Base-by-base conservation (phyloP, 2,888 invertebrate species). In the Cerastoderma edule region DNA sequence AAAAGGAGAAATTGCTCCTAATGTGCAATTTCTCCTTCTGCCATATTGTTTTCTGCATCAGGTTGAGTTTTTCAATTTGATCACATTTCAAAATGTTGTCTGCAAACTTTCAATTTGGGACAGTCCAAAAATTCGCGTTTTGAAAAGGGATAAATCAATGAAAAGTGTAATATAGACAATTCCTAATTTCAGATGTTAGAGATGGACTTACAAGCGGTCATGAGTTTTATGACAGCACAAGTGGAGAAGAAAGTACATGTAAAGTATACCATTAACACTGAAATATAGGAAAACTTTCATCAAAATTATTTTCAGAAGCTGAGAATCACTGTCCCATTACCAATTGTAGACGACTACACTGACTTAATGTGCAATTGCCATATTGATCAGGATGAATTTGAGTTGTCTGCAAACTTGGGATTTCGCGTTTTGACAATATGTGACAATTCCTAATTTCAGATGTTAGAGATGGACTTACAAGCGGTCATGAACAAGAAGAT, bases 1-100 rank as follows among this genome's bases (percentile, higher is more conserved):
- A 53, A 53, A 22, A 53, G 53, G 53, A 53, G 53, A 53, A 53
- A 53, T 2, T 53, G 22, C 53, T 53, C 22, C 10, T 53, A 2
- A 2, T 10, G 22, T 22, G 24, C 53, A 53, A 10, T 4, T 24
- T 27, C 54, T 27, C 16, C 54, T 54, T 27, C 28, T 5, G 28
- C 5, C 54, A 54, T 16, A 54, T 8, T 27, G 27, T 2, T 54
- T 22, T 22, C 16, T 8, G 16, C 39, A 39, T 39, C 10, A 39
- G 39, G 39, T 10, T 39, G 39, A n/a, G n/a, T n/a, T 39, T 39
- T 39, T 16, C 39, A 8, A 39, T 10, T 39, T 10, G 39, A 39
- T 16, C 10, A 39, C 39, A 39, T 10, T 10, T 10, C 16, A 39
- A 16, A 39, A 13, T 10, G 48, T 48, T 22, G 48, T 48, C n/a